Evolutionary conservation across 2,113 vertebrate species (phyloP), one percentile per base, ranked within the genome.

Genomic region (Chaenogobius annularis): DNA sequence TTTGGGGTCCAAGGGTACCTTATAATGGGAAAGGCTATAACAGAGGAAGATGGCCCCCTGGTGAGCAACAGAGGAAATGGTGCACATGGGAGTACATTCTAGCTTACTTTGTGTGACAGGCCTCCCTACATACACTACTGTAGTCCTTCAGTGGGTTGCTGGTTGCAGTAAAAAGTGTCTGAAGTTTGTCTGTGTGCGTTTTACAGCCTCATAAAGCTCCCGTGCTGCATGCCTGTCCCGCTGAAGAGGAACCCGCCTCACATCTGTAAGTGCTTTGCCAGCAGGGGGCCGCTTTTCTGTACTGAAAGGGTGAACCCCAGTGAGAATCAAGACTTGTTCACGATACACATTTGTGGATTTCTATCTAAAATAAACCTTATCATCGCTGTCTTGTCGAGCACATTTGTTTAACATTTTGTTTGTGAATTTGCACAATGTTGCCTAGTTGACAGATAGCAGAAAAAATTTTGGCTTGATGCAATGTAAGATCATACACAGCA

Each of bases 251-350:
- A 84, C 81, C 70, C 31, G 71, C 84, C 26, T 80, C 83, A 83
- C 90, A 92, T 93, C 91, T 94, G 92, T 80, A 86, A 91, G 82
- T 83, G 77, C 55, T 93, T 91, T 90, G 85, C 66, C 87, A 91
- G 91, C 88, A 83, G 90, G 90, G 85, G 85, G 73, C 83, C 84
- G 85, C 83, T 73, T 82, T 80, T 90, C 79, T 88, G 67, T 70
- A 80, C 22, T 22, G 20, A 23, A 56, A 56, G 20, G 22, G 75
- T 58, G 68, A 70, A 72, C 68, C 63, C 69, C 66, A 69, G 70
- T 81, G 85, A 87, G 55, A 69, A 76, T 74, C 61, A 80, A 79
- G 66, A 61, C 77, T 85, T 85, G 71, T 75, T 72, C 20, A 13
- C 40, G 7, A 46, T 40, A 65, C 61, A 40, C 3, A 43, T 37